Conservation (phyloP, 2,797 vertebrate genomes). For the Chaetodon trifasciatus region DNA sequence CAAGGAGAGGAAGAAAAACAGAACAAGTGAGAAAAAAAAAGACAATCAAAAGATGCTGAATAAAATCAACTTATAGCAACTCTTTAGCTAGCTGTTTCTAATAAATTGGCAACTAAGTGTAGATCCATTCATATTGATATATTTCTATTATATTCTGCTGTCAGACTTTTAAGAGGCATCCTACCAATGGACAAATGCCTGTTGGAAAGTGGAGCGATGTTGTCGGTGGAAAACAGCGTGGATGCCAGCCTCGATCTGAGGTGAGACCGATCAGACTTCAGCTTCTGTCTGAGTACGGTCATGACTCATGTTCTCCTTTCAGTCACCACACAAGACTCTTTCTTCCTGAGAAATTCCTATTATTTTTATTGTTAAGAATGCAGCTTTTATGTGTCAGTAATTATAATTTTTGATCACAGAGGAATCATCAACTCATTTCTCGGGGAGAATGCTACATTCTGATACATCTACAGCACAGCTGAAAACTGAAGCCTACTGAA, state of each 20-base stretch:
- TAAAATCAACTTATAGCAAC: too few species aligned
- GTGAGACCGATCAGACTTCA: conserved; percentile 53
- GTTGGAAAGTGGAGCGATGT: conserved; percentile 46
- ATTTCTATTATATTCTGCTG: not conserved
- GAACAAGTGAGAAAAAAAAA: too few species aligned
- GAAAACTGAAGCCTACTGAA: too few species aligned
- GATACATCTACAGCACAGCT: too few species aligned
- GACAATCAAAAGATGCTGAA: too few species aligned
- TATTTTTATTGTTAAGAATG: too few species aligned
- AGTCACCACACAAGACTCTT: too few species aligned
- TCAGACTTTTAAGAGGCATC: conserved; percentile 58
- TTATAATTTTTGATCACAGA: not conserved
- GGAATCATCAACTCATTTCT: too few species aligned
- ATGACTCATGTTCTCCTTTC: not conserved
- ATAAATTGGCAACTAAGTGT: not conserved
- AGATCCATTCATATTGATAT: too few species aligned
- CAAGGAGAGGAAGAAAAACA: too few species aligned
- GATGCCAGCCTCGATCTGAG: conserved; percentile 73
- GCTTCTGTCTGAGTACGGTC: not conserved
- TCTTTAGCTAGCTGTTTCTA: not conserved
- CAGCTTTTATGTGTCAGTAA: not conserved
- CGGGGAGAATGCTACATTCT: too few species aligned
- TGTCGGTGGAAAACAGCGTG: conserved; percentile 51
- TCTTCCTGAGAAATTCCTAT: too few species aligned
- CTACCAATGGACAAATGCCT: conserved; percentile 70